Evolutionary conservation across 2,888 invertebrate genomes (phyloP).

Genomic region (Graphium colonna): DNA sequence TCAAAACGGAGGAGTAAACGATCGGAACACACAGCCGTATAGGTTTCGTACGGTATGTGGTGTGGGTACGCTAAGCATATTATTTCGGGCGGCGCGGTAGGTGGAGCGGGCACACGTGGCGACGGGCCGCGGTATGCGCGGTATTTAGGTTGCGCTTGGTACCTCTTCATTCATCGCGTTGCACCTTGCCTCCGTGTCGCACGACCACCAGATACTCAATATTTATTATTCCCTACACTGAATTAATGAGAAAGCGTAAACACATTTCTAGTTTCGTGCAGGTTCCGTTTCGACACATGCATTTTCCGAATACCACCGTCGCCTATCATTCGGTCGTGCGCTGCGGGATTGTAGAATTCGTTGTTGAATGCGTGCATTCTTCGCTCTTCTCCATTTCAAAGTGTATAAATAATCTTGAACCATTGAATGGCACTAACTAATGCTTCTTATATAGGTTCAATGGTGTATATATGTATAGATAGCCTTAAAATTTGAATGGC

Average conservation of each 20-base stretch:
- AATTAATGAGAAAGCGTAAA: conserved; percentile 54
- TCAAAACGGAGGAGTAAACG: too few species aligned
- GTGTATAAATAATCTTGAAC: too few species aligned
- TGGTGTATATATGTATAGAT: too few species aligned
- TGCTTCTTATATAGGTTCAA: too few species aligned
- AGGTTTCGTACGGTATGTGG: too few species aligned
- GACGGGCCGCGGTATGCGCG: conserved; percentile 66
- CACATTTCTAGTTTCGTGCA: conserved; percentile 43
- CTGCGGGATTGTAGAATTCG: background rate
- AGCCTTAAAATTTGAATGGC: too few species aligned
- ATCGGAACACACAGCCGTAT: too few species aligned
- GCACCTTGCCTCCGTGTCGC: conserved; percentile 51
- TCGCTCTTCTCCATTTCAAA: background rate
- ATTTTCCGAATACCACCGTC: conserved; percentile 24
- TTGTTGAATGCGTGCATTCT: background rate
- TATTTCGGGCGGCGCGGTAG: conserved; percentile 67
- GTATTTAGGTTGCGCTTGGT: conserved; percentile 79
- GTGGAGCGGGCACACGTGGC: conserved; percentile 70
- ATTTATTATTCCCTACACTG: conserved; percentile 52
- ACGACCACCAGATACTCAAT: conserved; percentile 38
- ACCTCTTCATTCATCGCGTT: conserved; percentile 77
- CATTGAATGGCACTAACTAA: too few species aligned
- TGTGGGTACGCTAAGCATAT: conserved; percentile 62
- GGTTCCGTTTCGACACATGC: conserved; percentile 28
- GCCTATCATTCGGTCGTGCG: conserved; percentile 9